A percentile compares a stretch with the other conserved stretches of the same genome.
These are phyloP conservation scores for Himalopsyche phryganea DNA, from an alignment of 1,140 invertebrate genomes.

Conservation along the genomic window DNA sequence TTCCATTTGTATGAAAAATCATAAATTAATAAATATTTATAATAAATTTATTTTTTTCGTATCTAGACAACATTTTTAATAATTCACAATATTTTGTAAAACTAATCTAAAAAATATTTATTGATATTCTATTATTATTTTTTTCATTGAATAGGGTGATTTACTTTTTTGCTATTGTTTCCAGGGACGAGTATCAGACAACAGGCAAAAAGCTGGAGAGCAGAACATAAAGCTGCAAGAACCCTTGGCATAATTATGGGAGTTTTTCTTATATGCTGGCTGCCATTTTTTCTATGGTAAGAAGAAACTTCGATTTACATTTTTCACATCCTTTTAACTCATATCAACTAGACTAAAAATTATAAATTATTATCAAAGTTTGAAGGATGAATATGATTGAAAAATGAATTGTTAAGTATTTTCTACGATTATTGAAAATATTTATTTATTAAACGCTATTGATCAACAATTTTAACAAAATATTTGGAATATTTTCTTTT, in stretches of 20 bases:
- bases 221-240: slow-evolving; percentile 89
- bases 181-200: slow-evolving; percentile 70
- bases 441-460: too few relatives aligned
- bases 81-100: too few relatives aligned
- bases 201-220: slow-evolving; percentile 71
- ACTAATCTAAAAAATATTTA: too few relatives aligned
- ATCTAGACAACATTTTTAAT: too few relatives aligned
- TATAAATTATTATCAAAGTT: not conserved
- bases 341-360: not conserved
- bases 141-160: too few relatives aligned
- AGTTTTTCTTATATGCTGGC: slow-evolving; percentile 82
- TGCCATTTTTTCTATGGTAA: slow-evolving; percentile 85
- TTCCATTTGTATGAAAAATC: too few relatives aligned
- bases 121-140: too few relatives aligned
- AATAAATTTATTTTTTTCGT: too few relatives aligned
- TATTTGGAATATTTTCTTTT: too few relatives aligned
- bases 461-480: too few relatives aligned
- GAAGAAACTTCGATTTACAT: slow-evolving; percentile 35
- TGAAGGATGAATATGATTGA: not conserved
- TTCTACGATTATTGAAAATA: too few relatives aligned
- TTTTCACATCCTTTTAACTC: not conserved
- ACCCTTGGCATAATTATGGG: slow-evolving; percentile 90
- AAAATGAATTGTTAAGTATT: not conserved
- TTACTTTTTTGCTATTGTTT: slow-evolving; percentile 35
- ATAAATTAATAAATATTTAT: too few relatives aligned